These are phyloP conservation scores for Pterostichus niger DNA, from an alignment of 2,888 invertebrate genomes.

Conservation along the genomic window DNA sequence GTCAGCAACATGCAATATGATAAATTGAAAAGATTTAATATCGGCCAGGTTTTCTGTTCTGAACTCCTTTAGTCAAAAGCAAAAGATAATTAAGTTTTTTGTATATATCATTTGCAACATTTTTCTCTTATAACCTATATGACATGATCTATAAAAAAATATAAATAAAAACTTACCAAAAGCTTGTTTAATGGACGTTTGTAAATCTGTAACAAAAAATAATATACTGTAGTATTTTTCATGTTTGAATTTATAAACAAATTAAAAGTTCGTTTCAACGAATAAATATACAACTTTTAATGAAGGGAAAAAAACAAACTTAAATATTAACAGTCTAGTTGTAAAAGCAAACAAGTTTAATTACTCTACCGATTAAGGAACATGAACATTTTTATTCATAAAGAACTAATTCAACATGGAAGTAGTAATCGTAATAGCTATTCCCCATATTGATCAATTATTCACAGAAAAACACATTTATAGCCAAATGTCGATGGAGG, in stretches of 20 bases:
- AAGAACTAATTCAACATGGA: not conserved
- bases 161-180: too few relatives aligned
- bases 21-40: too few relatives aligned
- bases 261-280: slow-evolving; percentile 18
- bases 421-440: not conserved
- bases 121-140: too few relatives aligned
- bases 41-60: too few relatives aligned
- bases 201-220: slow-evolving; percentile 14
- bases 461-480: slow-evolving; percentile 25
- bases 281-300: slow-evolving; percentile 34
- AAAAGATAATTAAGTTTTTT: too few relatives aligned
- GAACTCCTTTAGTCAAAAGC: too few relatives aligned
- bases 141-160: too few relatives aligned
- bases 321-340: not conserved
- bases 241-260: slow-evolving; percentile 18
- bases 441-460: slow-evolving; percentile 4
- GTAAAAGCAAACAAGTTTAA: slow-evolving; percentile 19
- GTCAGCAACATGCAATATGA: too few relatives aligned
- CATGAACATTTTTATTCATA: slow-evolving; percentile 4
- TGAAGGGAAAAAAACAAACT: slow-evolving; percentile 16
- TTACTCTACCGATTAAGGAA: not conserved
- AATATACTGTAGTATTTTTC: slow-evolving; percentile 4
- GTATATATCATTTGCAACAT: too few relatives aligned
- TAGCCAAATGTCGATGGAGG: slow-evolving; percentile 1
- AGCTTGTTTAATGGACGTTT: too few relatives aligned